Conservation (phyloP, 2,888 invertebrate genomes). For the Drepanosiphum platanoidis region DNA sequence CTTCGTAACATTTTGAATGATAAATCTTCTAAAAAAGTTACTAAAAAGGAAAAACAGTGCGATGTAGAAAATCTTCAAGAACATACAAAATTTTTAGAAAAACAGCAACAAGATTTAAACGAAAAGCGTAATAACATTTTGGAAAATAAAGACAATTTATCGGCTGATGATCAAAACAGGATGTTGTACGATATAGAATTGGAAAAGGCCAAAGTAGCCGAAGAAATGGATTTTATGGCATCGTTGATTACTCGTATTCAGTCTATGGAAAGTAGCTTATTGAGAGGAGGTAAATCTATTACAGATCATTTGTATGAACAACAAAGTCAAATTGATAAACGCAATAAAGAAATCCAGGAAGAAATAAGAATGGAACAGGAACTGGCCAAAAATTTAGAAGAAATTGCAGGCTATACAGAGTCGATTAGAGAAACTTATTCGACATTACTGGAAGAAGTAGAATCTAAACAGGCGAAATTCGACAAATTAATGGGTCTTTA, state of each 20-base stretch:
- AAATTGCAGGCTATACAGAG: constrained; percentile 91
- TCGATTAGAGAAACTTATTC: constrained; percentile 92
- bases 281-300: constrained; percentile 89
- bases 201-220: constrained; percentile 67
- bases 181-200: constrained; percentile 68
- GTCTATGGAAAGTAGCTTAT: constrained; percentile 91
- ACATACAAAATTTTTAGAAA: constrained; percentile 65
- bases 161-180: constrained; percentile 67
- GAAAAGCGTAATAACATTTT: constrained; percentile 65
- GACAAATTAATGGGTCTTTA: constrained; percentile 90
- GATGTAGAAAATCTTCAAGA: constrained; percentile 59
- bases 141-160: constrained; percentile 64
- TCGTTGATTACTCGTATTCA: constrained; percentile 81
- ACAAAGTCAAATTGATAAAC: constrained; percentile 87
- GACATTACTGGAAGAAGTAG: constrained; percentile 94
- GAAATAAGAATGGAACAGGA: constrained; percentile 78
- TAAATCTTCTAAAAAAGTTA: constrained; percentile 66
- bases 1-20: constrained; percentile 68
- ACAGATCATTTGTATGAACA: constrained; percentile 95
- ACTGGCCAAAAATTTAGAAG: constrained; percentile 92
- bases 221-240: constrained; percentile 74
- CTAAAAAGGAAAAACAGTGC: constrained; percentile 40
- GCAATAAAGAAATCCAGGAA: constrained; percentile 78
- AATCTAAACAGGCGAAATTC: constrained; percentile 92
- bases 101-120: constrained; percentile 66